Conservation (phyloP, 2,113 vertebrate genomes). For the Sander lucioperca region DNA sequence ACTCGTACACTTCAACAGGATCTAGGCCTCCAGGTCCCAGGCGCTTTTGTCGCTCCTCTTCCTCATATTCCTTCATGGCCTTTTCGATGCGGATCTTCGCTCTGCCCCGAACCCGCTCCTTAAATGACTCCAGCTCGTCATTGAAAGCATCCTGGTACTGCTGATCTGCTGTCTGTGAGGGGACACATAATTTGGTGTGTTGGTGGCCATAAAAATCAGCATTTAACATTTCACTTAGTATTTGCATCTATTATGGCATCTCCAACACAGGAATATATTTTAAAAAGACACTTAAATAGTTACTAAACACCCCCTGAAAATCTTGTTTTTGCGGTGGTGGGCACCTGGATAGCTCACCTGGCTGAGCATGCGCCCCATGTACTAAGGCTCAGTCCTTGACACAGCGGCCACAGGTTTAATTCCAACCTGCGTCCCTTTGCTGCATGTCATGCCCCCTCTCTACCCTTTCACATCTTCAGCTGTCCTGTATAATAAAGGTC, state of each 20-base stretch:
- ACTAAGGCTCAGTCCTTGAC: too few relatives aligned
- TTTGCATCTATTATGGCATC: neutral
- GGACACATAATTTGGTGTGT: neutral
- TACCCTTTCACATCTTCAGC: too few relatives aligned
- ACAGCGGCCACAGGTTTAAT: too few relatives aligned
- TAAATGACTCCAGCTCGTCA: slow-evolving; percentile 93
- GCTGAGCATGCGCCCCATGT: too few relatives aligned
- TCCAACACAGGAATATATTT: neutral
- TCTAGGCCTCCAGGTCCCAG: slow-evolving; percentile 93
- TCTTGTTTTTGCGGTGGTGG: neutral
- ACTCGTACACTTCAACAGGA: slow-evolving; percentile 93
- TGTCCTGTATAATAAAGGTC: too few relatives aligned
- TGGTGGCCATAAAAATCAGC: neutral
- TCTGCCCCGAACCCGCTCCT: slow-evolving; percentile 89
- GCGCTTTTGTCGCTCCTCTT: slow-evolving; percentile 91
- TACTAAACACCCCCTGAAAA: neutral
- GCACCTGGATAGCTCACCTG: too few relatives aligned
- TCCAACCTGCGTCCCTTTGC: too few relatives aligned
- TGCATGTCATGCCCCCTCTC: too few relatives aligned
- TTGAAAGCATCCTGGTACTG: slow-evolving; percentile 97
- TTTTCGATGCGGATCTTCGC: slow-evolving; percentile 93
- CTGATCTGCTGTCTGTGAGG: slow-evolving; percentile 89
- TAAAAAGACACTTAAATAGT: neutral
- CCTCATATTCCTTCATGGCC: slow-evolving; percentile 93
- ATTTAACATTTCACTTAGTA: neutral